phyloP scores from a whole-genome alignment of 2,888 invertebrate genomes.

The Xestobium rufovillosum region DNA sequence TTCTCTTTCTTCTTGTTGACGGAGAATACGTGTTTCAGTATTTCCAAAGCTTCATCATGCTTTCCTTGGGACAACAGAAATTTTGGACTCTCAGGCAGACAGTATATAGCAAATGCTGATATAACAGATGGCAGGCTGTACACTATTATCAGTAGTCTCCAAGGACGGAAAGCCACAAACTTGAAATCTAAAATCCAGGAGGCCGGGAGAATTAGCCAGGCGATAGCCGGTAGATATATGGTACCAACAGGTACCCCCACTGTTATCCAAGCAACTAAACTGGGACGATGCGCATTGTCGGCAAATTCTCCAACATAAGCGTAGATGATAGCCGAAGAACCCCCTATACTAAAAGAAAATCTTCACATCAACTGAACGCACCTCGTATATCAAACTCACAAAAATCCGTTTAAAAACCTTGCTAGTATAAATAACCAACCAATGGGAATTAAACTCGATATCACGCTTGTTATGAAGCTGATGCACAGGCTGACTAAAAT shows the following conservation, averaged over 20 bases:
- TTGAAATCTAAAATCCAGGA: constrained; percentile 28
- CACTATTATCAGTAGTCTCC: constrained; percentile 64
- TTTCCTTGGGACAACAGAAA: constrained; percentile 59
- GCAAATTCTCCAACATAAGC: constrained; percentile 50
- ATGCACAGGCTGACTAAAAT: constrained; percentile 44
- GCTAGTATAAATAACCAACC: constrained; percentile 47
- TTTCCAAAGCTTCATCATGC: constrained; percentile 50
- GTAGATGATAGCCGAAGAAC: constrained; percentile 46
- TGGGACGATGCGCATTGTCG: constrained; percentile 41
- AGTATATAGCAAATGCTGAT: constrained; percentile 48
- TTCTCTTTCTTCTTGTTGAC: constrained; percentile 41
- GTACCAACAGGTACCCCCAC: constrained; percentile 40
- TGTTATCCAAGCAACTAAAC: constrained; percentile 40
- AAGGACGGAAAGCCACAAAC: constrained; percentile 48
- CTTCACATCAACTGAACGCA: constrained; percentile 5
- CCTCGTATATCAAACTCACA: constrained; percentile 36
- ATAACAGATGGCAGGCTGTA: constrained; percentile 58
- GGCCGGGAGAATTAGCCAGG: constrained; percentile 32
- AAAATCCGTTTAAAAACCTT: constrained; percentile 48
- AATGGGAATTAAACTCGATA: constrained; percentile 46
- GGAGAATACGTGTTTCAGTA: constrained; percentile 54
- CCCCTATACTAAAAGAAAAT: constrained; percentile 36
- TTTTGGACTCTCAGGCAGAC: constrained; percentile 72
- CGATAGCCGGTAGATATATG: constrained; percentile 47
- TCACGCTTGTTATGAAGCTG: constrained; percentile 45